Evolutionary conservation across 2,888 invertebrate genomes (phyloP).

Genomic region (Rutpela maculata): DNA sequence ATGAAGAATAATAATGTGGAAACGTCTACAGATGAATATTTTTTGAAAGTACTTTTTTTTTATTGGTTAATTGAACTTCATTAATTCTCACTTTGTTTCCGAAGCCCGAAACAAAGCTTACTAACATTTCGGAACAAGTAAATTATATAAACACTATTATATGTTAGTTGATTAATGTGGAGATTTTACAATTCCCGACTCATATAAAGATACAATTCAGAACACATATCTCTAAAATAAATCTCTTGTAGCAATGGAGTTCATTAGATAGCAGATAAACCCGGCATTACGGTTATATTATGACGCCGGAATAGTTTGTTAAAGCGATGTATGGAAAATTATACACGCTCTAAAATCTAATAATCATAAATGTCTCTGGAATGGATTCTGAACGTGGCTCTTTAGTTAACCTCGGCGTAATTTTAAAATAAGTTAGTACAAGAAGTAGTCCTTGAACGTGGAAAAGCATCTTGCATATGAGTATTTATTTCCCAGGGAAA

Average conservation of each 20-base stretch:
- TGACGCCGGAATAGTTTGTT: neutral
- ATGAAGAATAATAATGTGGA: no score
- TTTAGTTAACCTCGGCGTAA: neutral
- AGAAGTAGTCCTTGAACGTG: neutral
- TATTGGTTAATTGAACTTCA: no score
- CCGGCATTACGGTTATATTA: neutral
- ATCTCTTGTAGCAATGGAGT: slow-evolving; percentile 6
- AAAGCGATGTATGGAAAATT: slow-evolving; percentile 19
- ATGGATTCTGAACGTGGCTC: neutral
- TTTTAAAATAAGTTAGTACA: neutral
- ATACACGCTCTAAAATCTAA: slow-evolving; percentile 9
- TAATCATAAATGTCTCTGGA: neutral
- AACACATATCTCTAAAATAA: slow-evolving; percentile 1
- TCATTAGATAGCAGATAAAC: slow-evolving; percentile 4
- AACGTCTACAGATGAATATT: no score
- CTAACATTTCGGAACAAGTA: neutral
- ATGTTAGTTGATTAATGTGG: neutral
- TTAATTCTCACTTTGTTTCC: no score
- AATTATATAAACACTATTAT: neutral
- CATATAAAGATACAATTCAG: neutral
- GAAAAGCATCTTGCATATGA: neutral
- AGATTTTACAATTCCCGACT: neutral
- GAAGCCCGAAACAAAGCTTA: no score
- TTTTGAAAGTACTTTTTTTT: no score
- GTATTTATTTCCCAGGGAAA: neutral